Evolutionary conservation across 2,113 vertebrate genomes (phyloP), one percentile per base, ranked within the genome.

Genomic region (Eleginops maclovinus): DNA sequence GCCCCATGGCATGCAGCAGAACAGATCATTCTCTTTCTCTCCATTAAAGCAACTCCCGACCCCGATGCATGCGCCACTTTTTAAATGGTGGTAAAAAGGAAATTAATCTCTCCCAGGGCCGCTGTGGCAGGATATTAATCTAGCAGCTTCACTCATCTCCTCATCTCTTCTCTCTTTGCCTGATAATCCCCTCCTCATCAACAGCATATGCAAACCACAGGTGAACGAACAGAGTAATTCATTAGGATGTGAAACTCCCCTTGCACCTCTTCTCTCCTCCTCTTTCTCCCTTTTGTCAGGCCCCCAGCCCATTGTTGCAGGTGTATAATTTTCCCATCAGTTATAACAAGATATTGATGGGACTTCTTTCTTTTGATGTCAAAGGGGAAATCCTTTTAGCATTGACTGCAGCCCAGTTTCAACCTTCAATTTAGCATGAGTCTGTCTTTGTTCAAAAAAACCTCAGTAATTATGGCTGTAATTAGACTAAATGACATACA

Each of bases 101-200:
- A 92, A 93, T 92, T 88, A 92, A 93, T 92, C 85, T 89, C 86
- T 87, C 85, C 81, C 87, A 72, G 40, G 86, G 82, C 87, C 69
- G 85, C 87, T 36, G 64, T 79, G 88, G 85, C 92, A 93, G 91
- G 93, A 93, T 93, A 94, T 95, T 93, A 93, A 94, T 94, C 88
- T 87, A 84, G 88, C 86, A 58, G 86, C 74, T 85, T 92, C 77
- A 83, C 84, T 90, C 90, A 91, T 90, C 88, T 80, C 69, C 82
- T 76, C 85, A 80, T 91, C 84, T 75, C 67, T 62, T 77, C 79
- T 79, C 81, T 84, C 83, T 21, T 66, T 71, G 81, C 72, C 69
- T 78, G 87, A 87, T 92, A 88, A 91, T 83, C 90, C 77, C 61
- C 79, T 87, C 75, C 70, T 91, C 87, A 92, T 91, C 88, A 89